Evolutionary conservation across 2,888 invertebrate species (phyloP), one percentile per base, ranked within the genome.

Genomic region (Ariolimax columbianus): DNA sequence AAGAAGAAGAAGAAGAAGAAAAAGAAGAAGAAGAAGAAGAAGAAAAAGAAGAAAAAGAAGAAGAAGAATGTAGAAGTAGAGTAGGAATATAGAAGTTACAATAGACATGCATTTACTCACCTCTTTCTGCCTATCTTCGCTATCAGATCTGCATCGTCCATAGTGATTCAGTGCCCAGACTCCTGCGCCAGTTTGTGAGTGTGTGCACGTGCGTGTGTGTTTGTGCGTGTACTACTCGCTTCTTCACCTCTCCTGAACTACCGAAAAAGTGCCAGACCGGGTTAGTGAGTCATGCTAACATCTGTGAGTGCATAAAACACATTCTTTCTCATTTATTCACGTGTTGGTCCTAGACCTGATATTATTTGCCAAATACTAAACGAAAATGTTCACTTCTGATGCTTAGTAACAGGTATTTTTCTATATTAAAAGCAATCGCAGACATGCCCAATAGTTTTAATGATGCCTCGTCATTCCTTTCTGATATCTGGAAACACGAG

Each of bases 101-200:
- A 17, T 6, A 72, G 9, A 72, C 23, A 26, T 40, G 23, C 1
- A 40, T 33, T 11, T 43, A 80, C 88, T 86, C 78, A 88, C 88
- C 88, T 84, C 78, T 88, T 88, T 77, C 85, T 86, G 40, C 88
- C 88, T 73, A 88, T 88, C 78, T 85, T 88, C 19, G 87, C 88
- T 40, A 88, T 87, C 26, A 88, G 80, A 78, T 87, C 88, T 40
- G 88, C 75, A 86, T 88, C 88, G 68, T 88, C 88, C 82, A 88
- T 86, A 14, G 63, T 78, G 7, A 14, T 26, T 19, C 51, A 0
- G 9, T 38, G 14, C 63, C 72, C 63, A 83, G 72, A n/a, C 70
- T 7, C 4, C 19, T 0, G 70, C 26, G 68, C 72, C 47, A 33
- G 19, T 68, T 79, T 40, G 11, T 70, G 30, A 47, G 68, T 38